Conservation (phyloP, 2,797 vertebrate genomes). For the Antennarius maculatus region DNA sequence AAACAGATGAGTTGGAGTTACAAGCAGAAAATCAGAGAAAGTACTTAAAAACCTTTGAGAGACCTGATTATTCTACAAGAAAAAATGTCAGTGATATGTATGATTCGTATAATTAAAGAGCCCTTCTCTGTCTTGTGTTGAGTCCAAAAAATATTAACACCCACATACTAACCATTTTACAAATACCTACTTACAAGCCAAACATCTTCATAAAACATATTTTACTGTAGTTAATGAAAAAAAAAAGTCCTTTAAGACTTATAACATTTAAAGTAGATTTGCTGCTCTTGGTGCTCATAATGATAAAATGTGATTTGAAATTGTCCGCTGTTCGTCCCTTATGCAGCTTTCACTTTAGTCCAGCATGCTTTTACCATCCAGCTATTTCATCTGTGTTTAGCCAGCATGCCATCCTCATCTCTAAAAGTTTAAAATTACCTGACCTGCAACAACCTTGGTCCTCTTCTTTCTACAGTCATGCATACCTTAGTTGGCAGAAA, state of each 20-base stretch:
- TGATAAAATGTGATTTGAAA: background rate
- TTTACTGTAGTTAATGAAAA: too few species aligned
- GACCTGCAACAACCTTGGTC: conserved; percentile 27
- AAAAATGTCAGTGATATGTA: too few species aligned
- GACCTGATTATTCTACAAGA: too few species aligned
- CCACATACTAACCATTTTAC: background rate
- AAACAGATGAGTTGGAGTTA: background rate
- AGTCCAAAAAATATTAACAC: background rate
- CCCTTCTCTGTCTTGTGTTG: background rate
- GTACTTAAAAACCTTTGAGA: background rate
- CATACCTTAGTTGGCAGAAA: background rate
- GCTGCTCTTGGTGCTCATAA: background rate
- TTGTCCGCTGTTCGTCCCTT: background rate
- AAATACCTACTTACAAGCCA: background rate
- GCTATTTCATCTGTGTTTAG: conserved; percentile 18
- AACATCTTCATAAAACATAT: too few species aligned
- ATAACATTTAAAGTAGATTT: background rate
- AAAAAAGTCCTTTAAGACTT: too few species aligned
- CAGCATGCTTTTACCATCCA: background rate
- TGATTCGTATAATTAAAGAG: background rate
- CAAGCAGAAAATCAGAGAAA: background rate
- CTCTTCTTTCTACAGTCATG: conserved; percentile 11
- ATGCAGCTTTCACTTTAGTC: conserved; percentile 10
- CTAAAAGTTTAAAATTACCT: conserved; percentile 38
- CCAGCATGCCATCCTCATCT: conserved; percentile 10